Evolutionary conservation across 2,888 invertebrate species (phyloP), one percentile per base, ranked within the genome.

Genomic region (Orgyia antiqua): DNA sequence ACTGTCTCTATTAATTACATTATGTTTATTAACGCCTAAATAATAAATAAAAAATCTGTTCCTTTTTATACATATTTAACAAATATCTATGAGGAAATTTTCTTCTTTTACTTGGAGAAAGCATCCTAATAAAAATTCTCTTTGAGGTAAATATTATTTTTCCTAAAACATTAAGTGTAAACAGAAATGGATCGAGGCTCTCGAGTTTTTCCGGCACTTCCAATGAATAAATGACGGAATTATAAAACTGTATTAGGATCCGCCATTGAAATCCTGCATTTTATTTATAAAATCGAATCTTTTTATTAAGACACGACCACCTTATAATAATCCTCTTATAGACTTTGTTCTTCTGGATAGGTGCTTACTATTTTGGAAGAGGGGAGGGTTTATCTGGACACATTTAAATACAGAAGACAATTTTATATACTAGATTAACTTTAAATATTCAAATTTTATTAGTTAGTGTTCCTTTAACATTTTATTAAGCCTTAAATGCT

Each of bases 281-380:
- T 56, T 49, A 57, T 53, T 49, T 50, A 47, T 46, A 41, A 42
- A 41, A 46, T 46, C 31, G 39, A 39, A 33, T 44, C 31, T 46
- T 23, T 43, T 39, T 42, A 46, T 33, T 48, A 51, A 56, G 58
- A 62, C 50, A 58, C 53, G 53, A 51, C 57, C 52, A 45, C 53
- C 59, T 67, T 66, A 53, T 66, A 53, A 60, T 74, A 77, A 76
- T 74, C 72, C 64, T 70, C 68, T 76, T 76, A 70, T 52, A 59
- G n/a, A 58, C 51, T 51, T 48, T 58, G 51, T 45, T 44, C 43
- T 47, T 39, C 36, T 23, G 44, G 35, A 44, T 15, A 33, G 36
- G 30, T 39, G 39, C 45, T n/a, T n/a, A n/a, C n/a, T n/a, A n/a
- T n/a, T n/a, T n/a, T n/a, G n/a, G n/a, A n/a, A n/a, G n/a, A n/a